Conservation (phyloP, 2,113 vertebrate genomes). For the Upupa epops region DNA sequence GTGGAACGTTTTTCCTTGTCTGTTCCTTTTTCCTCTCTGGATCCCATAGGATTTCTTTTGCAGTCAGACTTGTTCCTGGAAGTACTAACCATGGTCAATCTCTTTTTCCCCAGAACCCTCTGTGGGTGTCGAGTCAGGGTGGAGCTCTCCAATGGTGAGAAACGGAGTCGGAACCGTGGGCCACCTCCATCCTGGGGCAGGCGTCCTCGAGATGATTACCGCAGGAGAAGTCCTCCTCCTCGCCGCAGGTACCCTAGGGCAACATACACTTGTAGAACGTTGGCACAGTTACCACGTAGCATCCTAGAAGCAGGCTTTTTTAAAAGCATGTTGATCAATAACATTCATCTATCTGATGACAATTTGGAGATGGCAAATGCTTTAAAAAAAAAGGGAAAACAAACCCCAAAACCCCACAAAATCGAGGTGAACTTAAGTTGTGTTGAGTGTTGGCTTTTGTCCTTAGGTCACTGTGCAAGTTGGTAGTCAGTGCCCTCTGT, state of each 20-base stretch:
- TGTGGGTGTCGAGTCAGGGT: constrained; percentile 94
- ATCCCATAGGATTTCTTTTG: fast-evolving
- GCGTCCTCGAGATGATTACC: constrained; percentile 89
- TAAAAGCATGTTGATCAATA: constrained; percentile 73
- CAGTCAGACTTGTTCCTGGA: fast-evolving
- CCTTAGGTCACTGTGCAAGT: constrained; percentile 75
- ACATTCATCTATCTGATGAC: constrained; percentile 26
- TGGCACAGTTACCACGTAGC: constrained; percentile 65
- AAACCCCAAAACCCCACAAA: not conserved
- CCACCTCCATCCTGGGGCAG: constrained; percentile 93
- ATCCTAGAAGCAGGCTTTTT: constrained; percentile 75
- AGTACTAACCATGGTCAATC: fast-evolving
- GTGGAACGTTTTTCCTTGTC: fast-evolving
- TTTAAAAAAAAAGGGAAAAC: not conserved
- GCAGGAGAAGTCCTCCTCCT: constrained; percentile 87
- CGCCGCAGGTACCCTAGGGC: constrained; percentile 87
- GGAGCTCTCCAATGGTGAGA: constrained; percentile 95
- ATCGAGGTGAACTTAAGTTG: constrained; percentile 67
- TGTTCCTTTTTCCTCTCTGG: fast-evolving
- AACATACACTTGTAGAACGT: constrained; percentile 31
- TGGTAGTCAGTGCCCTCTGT: constrained; percentile 78
- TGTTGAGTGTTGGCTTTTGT: constrained; percentile 81
- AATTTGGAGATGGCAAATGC: constrained; percentile 54
- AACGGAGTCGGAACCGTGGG: constrained; percentile 91
- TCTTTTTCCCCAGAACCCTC: constrained; percentile 76